Evolutionary conservation across 35 echinoderm and acorn worm species (phyloP).

Genomic region (Heliocidaris tuberculata): DNA sequence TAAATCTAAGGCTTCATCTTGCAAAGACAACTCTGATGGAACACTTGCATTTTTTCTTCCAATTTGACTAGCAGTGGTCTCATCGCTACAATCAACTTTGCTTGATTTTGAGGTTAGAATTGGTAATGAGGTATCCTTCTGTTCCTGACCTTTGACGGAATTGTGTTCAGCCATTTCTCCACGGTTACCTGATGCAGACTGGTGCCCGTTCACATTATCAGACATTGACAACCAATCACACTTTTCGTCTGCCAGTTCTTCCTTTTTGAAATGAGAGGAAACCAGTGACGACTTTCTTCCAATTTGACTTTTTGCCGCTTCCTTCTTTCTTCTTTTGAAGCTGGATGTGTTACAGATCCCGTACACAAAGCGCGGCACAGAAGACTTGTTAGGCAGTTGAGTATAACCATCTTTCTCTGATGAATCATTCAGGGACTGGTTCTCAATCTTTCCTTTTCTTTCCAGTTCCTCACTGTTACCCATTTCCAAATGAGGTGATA

Average conservation of each 20-base stretch:
- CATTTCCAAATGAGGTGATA: background rate
- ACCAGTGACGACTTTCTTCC: background rate
- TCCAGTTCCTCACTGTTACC: background rate
- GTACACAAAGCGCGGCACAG: background rate
- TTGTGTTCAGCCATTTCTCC: background rate
- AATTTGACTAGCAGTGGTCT: background rate
- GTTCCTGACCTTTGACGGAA: background rate
- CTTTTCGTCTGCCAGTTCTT: background rate
- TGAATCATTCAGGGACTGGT: no score
- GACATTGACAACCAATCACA: background rate
- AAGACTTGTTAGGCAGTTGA: background rate
- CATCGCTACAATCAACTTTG: background rate
- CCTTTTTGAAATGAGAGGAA: background rate
- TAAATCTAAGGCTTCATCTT: background rate
- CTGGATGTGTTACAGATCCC: background rate
- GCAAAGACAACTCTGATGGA: background rate
- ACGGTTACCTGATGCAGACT: background rate
- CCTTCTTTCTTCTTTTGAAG: background rate
- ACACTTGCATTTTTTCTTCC: background rate
- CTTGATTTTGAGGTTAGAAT: background rate
- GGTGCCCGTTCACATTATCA: background rate
- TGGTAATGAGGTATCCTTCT: background rate
- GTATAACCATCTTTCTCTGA: background rate
- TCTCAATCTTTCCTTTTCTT: background rate
- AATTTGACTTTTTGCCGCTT: background rate